These are phyloP conservation scores for Hexactinellida sp. DNA, from an alignment of 37 sponge, comb jelly and placozoan species.

Conservation along the genomic window DNA sequence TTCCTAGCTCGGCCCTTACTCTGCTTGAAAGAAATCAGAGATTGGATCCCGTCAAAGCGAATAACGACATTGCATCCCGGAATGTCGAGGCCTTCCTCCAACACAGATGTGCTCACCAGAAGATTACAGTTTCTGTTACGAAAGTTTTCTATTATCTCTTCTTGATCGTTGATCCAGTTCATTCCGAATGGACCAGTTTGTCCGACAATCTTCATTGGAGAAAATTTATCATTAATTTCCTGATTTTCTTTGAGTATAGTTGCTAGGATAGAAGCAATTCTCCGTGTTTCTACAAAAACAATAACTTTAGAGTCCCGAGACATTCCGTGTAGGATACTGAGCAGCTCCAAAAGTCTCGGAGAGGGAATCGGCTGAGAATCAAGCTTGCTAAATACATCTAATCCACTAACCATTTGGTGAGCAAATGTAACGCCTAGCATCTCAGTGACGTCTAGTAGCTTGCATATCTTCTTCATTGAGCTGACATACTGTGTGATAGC, in stretches of 20 bases:
- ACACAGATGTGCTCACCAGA: conserved; percentile 69
- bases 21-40: not conserved
- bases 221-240: not conserved
- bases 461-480: not conserved
- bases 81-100: conserved; percentile 87
- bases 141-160: conserved; percentile 50
- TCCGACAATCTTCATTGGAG: not conserved
- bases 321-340: not conserved
- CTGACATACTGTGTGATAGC: not conserved
- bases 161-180: conserved; percentile 27
- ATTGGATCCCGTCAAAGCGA: conserved; percentile 23
- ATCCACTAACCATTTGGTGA: not conserved
- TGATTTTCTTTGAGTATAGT: not conserved
- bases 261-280: not conserved
- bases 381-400: not conserved
- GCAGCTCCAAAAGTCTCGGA: not conserved
- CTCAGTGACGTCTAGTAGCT: not conserved
- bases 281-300: not conserved
- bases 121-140: conserved; percentile 55
- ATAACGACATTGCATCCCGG: conserved; percentile 75
- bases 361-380: not conserved
- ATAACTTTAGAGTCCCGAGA: not conserved
- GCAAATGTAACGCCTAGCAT: not conserved
- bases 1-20: not conserved
- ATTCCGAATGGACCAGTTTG: not conserved